Conservation (phyloP, 2,888 invertebrate species). For the Drosophila fulvimacula region DNA sequence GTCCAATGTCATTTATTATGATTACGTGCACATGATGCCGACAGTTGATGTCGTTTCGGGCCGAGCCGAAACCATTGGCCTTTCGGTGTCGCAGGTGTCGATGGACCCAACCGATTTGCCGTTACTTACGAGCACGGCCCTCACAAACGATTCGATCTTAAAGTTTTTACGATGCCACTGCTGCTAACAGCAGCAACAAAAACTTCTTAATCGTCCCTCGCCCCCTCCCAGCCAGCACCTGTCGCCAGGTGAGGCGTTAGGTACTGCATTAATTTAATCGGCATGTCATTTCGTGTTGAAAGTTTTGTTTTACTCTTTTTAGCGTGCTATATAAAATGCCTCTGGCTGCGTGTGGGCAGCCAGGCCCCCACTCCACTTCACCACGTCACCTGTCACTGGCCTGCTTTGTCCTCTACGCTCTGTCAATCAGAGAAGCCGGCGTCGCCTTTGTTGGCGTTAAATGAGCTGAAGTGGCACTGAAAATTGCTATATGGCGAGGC, state of each 20-base stretch:
- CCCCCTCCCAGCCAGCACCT: neutral
- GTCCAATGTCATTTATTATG: conserved; percentile 67
- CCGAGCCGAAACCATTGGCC: conserved; percentile 21
- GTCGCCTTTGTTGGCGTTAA: conserved; percentile 48
- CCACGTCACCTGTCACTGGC: conserved; percentile 1
- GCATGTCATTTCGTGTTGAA: conserved; percentile 72
- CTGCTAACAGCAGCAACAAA: conserved; percentile 21
- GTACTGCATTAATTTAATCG: conserved; percentile 71
- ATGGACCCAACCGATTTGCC: conserved; percentile 45
- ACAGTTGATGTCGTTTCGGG: conserved; percentile 51
- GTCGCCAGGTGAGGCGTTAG: conserved; percentile 13
- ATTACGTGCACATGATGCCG: conserved; percentile 65
- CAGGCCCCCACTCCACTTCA: neutral
- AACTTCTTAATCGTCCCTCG: conserved; percentile 28
- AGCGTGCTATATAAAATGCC: conserved; percentile 42
- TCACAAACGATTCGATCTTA: conserved; percentile 43
- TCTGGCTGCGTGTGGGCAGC: conserved; percentile 31
- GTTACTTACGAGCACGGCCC: conserved; percentile 18
- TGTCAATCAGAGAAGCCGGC: conserved; percentile 52
- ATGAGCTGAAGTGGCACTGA: conserved; percentile 58
- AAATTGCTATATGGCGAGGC: conserved; percentile 46
- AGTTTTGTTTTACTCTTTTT: conserved; percentile 60
- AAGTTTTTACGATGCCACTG: conserved; percentile 50
- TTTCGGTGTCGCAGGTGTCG: conserved; percentile 41
- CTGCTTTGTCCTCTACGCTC: conserved; percentile 31